Conservation (phyloP, 2,113 vertebrate genomes). For the Calonectris borealis region DNA sequence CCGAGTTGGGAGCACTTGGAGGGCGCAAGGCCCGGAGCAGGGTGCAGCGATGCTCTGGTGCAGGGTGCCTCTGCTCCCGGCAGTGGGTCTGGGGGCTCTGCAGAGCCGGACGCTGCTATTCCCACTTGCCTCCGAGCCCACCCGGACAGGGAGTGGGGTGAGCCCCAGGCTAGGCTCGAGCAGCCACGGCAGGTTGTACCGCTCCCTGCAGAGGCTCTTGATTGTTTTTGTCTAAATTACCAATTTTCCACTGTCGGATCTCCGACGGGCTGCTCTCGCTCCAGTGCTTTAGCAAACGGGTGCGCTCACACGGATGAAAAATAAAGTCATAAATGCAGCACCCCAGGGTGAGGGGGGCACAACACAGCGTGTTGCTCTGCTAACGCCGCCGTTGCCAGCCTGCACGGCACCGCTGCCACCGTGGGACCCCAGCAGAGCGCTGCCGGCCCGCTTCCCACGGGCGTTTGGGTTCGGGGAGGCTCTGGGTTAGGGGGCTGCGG, state of each 20-base stretch:
- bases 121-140: rapidly evolving
- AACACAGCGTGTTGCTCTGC: rapidly evolving
- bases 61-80: background rate
- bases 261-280: background rate
- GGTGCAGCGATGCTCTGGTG: background rate
- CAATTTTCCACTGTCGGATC: background rate
- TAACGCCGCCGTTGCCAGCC: rapidly evolving
- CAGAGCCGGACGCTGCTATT: background rate
- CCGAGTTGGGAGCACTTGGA: rapidly evolving
- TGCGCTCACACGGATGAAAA: background rate
- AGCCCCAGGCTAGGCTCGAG: background rate
- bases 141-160: rapidly evolving
- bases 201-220: background rate
- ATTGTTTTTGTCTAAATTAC: background rate
- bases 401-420: rapidly evolving
- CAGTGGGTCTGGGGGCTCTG: rapidly evolving
- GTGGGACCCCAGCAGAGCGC: rapidly evolving
- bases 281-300: background rate
- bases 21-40: background rate
- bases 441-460: rapidly evolving
- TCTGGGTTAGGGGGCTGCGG: background rate
- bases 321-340: background rate
- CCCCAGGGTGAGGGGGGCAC: background rate
- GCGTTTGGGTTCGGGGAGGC: rapidly evolving
- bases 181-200: background rate